Base-by-base conservation (phyloP, 2,797 vertebrate species). In the Silurus aristotelis region DNA sequence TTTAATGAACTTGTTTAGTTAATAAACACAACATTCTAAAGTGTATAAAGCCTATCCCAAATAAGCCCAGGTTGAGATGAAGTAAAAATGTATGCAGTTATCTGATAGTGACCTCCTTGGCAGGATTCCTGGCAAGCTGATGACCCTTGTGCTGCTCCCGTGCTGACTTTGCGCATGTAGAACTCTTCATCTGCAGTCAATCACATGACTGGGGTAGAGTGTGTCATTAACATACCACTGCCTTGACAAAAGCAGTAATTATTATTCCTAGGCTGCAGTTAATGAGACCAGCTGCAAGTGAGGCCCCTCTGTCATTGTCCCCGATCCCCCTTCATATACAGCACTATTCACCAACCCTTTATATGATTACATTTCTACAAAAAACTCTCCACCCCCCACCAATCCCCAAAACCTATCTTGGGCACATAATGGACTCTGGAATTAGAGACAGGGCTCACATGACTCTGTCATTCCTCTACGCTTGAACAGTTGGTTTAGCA, bases 211-310 rank as follows among this genome's bases (percentile, higher is more conserved):
- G 71, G 19, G 27, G 64, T 86, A 38, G 68, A 87, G 84, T 66
- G 19, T 87, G 82, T 87, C 77, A 89, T 90, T 91, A 90, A 83
- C 87, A 85, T 87, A 86, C 87, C 88, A 87, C 82, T 31, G 80
- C 84, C 80, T 55, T 83, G 73, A 90, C 89, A 89, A 90, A 88
- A 88, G 86, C 85, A 77, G 83, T 88, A 88, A 91, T 91, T 91
- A 90, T 86, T 84, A 85, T 89, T 88, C 83, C 88, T 86, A 86
- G 89, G 68, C 89, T 86, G 82, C 71, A 79, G 73, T 88, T 90
- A 88, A 90, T 88, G 88, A 89, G 85, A 85, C 86, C 89, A 87
- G 88, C 89, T 90, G 86, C 89, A 88, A 82, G 75, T 82, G 60
- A 83, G 76, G 83, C 55, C 77, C 66, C 85, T 86, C 80, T 88